Conservation (phyloP, 2,113 vertebrate genomes). For the Eidolon helvum region DNA sequence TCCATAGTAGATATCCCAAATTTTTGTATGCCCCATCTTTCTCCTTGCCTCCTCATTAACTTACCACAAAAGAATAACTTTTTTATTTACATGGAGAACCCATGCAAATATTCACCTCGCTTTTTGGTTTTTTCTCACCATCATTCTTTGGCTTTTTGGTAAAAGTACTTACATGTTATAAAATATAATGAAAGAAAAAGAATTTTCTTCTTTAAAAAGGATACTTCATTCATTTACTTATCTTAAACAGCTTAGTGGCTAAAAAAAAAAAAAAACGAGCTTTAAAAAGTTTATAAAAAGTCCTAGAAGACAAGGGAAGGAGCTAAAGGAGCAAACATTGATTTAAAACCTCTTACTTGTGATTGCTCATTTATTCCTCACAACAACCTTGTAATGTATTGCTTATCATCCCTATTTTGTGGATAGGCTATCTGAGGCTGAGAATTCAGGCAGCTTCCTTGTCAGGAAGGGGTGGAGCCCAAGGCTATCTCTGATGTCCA, state of each 20-base stretch:
- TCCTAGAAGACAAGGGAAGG: not conserved
- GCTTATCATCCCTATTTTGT: not conserved
- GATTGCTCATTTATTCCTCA: not conserved
- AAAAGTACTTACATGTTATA: not conserved
- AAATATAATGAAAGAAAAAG: constrained; percentile 6
- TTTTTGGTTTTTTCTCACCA: not conserved
- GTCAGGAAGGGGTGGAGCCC: not conserved
- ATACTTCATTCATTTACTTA: not conserved
- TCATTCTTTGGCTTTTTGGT: not conserved
- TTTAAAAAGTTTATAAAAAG: not conserved
- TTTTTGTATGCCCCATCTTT: not conserved
- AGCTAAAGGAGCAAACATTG: not conserved
- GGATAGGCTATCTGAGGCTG: not conserved
- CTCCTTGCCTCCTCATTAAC: not conserved
- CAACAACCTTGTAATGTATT: not conserved
- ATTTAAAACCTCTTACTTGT: not conserved
- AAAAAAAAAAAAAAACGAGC: not conserved
- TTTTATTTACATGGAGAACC: not conserved
- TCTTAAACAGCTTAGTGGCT: not conserved
- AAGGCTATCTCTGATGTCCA: not conserved
- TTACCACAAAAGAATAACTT: not conserved
- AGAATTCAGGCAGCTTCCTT: not conserved
- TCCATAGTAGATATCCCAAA: not conserved
- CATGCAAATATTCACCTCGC: not conserved
- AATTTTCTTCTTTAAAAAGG: not conserved